Evolutionary conservation across 2,113 vertebrate genomes (phyloP), one percentile per base, ranked within the genome.

Genomic region (Platysteira castanea): DNA sequence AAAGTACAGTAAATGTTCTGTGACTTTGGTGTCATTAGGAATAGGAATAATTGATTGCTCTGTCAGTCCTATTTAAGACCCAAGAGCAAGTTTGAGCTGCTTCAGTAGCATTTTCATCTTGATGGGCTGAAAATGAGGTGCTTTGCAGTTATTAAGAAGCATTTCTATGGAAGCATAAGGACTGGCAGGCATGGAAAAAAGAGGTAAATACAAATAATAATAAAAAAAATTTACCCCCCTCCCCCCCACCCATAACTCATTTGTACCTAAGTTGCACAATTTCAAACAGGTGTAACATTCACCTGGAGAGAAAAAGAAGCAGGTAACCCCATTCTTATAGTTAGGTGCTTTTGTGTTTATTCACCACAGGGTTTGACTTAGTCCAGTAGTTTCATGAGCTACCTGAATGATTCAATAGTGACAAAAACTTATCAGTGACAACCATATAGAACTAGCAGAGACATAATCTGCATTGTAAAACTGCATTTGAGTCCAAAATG

Each of bases 141-240:
- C 9, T 61, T 50, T 44, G 19, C 33, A 87, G 15, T 56, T 44
- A 54, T 71, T 37, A 75, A 37, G 27, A 94, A 65, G 8, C 15
- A n/a, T 75, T 83, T 53, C 49, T 56, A 22, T 22, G 15, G 35
- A 85, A 79, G 14, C 12, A 33, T 39, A 70, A 84, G 7, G 23
- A 68, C 6, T 47, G 71, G 35, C 7, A 56, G 21, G 41, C 42
- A 35, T 4, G 23, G 42, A 17, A 50, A 71, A 46, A 60, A 52
- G 13, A 13, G 3, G 8, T 4, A 56, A 82, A 60, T 56, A 70
- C 2, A 35, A 41, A 42, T 12, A 49, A 13, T 13, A 31, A 54
- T 15, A 57, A n/a, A 7, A 53, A 56, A n/a, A 30, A 30, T 19
- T 20, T 11, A 39, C 39, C 39, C 1, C 1, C 4, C 7, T 1